These are phyloP conservation scores for Diceros bicornis DNA, from an alignment of 2,797 vertebrate genomes.

Conservation along the genomic window DNA sequence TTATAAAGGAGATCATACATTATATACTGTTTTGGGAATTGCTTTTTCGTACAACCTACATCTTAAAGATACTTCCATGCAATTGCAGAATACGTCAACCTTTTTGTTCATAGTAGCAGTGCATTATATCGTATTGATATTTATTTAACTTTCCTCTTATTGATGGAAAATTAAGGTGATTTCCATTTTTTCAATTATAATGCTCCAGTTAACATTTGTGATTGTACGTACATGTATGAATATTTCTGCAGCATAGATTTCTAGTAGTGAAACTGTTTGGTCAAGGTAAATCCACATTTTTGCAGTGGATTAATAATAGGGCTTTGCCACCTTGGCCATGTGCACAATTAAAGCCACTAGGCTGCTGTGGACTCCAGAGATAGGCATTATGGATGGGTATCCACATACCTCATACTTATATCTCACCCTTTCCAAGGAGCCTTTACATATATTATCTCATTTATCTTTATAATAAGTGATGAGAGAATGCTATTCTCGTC, in stretches of 20 bases:
- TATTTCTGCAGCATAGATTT: slow-evolving; percentile 38
- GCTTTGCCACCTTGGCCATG: slow-evolving; percentile 1
- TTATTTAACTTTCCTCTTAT: slow-evolving; percentile 54
- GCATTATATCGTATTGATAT: background rate
- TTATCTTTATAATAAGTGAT: slow-evolving; percentile 34
- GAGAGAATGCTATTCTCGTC: background rate
- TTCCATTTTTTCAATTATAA: slow-evolving; percentile 33
- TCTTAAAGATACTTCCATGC: slow-evolving; percentile 14
- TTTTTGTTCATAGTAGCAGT: slow-evolving; percentile 34
- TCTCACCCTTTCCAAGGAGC: background rate
- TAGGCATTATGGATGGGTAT: background rate
- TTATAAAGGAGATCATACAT: background rate
- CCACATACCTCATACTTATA: background rate
- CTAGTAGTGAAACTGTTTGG: slow-evolving; percentile 35
- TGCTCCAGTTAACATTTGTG: background rate
- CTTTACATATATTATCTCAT: background rate
- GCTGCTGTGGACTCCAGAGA: background rate
- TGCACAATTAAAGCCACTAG: background rate
- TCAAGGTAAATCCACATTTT: slow-evolving; percentile 38
- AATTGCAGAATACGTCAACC: background rate
- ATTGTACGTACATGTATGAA: background rate
- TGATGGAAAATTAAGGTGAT: slow-evolving; percentile 43
- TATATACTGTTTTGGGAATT: background rate
- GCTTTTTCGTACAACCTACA: slow-evolving; percentile 19
- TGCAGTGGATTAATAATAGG: background rate